Base-by-base conservation (phyloP, 2,888 invertebrate genomes). In the Microplitis manilae region DNA sequence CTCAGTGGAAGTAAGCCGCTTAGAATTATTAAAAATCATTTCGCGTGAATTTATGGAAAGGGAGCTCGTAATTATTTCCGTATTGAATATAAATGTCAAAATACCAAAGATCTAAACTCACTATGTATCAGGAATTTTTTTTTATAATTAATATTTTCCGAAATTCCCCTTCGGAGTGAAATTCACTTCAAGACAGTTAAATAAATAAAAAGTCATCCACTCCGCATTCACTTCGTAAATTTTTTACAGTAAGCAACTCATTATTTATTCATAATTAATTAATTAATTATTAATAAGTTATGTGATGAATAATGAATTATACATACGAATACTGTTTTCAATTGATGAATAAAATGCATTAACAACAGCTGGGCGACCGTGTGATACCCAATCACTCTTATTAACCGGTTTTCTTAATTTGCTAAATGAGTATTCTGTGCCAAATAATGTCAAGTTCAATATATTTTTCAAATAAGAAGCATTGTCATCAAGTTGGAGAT, bases 321-420 rank as follows among this genome's bases (percentile, higher is more conserved):
- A 89, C 91, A 90, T 86, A 92, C 92, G 91, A 81, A 93, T 92
- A 81, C 91, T 91, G 82, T 93, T 93, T 81, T 92, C 91, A 2
- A 90, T 86, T 1, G 91, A 89, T 41, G 90, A 90, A 81, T 93
- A 93, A 84, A 90, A 92, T 0, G 93, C 92, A 82, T 92, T 92
- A 15, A 92, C 92, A 39, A 91, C 86, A 6, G 92, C 91, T 0
- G 92, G 90, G 39, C 89, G 86, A 15, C 91, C 91, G 77, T 92
- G 91, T 17, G 89, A 88, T 15, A 90, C 86, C 92, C 92, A 93
- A 79, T 92, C 92, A 15, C 89, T 91, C 84, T 91, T 92, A 83
- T 92, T 91, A 0, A 91, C 90, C 1, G 90, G 90, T 82, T 92
- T 89, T 39, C 91, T 87, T 30, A 93, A 85, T 81, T 91, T 90